phyloP scores from a whole-genome alignment of 1,140 invertebrate species.

The Limonius californicus region DNA sequence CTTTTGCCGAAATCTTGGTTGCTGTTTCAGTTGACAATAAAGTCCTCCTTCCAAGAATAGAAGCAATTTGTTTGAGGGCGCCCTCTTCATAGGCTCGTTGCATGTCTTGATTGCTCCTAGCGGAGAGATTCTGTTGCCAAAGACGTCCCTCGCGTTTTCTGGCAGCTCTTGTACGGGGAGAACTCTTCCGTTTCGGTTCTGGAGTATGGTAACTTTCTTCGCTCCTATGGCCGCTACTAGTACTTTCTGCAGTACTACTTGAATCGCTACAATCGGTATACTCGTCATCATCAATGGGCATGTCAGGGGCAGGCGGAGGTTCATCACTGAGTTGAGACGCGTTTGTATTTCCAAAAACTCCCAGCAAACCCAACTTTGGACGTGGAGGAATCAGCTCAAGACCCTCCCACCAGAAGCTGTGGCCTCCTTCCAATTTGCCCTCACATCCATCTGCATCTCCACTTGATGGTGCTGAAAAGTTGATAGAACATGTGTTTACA shows the following conservation, averaged over 20 bases:
- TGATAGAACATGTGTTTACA: no score
- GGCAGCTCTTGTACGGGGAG: not conserved
- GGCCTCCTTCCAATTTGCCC: slow-evolving; percentile 50
- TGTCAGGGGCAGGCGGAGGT: not conserved
- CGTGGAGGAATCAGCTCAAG: slow-evolving; percentile 60
- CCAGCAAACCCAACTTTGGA: slow-evolving; percentile 59
- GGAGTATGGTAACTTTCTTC: not conserved
- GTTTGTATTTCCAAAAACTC: slow-evolving; percentile 43
- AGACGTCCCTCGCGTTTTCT: slow-evolving; percentile 48
- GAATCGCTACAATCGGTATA: slow-evolving; percentile 28
- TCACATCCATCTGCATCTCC: slow-evolving; percentile 47
- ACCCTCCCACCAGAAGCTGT: slow-evolving; percentile 68
- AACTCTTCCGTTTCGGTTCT: not conserved
- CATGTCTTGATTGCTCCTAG: slow-evolving; percentile 79
- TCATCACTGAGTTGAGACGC: not conserved
- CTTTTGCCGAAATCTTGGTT: no score
- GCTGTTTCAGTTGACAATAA: slow-evolving; percentile 17
- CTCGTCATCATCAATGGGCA: slow-evolving; percentile 20
- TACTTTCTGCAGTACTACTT: not conserved
- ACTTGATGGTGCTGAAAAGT: not conserved
- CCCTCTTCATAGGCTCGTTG: slow-evolving; percentile 78
- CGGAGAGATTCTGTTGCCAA: slow-evolving; percentile 69
- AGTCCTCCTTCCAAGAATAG: slow-evolving; percentile 54
- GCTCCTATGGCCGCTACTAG: not conserved
- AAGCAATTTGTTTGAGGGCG: slow-evolving; percentile 63